Base-by-base conservation (phyloP, 2,113 vertebrate species). In the Ameiurus melas region DNA sequence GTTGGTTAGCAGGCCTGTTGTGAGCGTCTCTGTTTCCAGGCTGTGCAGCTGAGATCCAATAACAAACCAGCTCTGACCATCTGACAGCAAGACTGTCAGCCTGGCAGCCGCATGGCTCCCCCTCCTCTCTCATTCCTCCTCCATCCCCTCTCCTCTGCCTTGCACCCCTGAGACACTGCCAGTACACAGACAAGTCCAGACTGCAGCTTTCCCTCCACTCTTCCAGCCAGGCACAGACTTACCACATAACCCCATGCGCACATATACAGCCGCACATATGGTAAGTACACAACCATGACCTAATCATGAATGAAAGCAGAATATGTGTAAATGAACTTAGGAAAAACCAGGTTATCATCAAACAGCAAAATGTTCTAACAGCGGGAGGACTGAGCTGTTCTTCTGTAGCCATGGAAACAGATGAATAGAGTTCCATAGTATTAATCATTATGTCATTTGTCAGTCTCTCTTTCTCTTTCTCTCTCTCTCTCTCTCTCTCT, bases 41-140 rank as follows among this genome's bases (percentile, higher is more conserved):
- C 87, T 66, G 87, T 91, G 90, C 93, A 95, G 93, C 93, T 96
- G 94, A 95, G 92, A 86, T 92, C 88, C 30, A 78, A 93, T 93
- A 94, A 93, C 91, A 92, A 92, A 92, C 92, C 91, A 90, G 92
- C 92, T 92, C 91, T 92, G 92, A 94, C 93, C 94, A 94, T 94
- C 92, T 94, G 93, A 94, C 87, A 89, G 90, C 91, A 92, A 90
- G 93, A 92, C 90, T 89, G 71, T 20, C 81, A 86, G 89, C 71
- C 90, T 86, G 92, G 91, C 91, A 93, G 90, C 92, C 92, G 14
- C 70, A 89, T 60, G 85, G 87, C 62, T 33, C 62, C 27, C 58
- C 73, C 87, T 85, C 66, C 60, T 85, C 22, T 80, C 16, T 84
- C 62, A 57, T 88, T 71, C 81, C 55, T 81, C 39, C 12, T 57